These are phyloP conservation scores for Metallyticus violacea DNA, from an alignment of 2,888 invertebrate species.

Conservation along the genomic window DNA sequence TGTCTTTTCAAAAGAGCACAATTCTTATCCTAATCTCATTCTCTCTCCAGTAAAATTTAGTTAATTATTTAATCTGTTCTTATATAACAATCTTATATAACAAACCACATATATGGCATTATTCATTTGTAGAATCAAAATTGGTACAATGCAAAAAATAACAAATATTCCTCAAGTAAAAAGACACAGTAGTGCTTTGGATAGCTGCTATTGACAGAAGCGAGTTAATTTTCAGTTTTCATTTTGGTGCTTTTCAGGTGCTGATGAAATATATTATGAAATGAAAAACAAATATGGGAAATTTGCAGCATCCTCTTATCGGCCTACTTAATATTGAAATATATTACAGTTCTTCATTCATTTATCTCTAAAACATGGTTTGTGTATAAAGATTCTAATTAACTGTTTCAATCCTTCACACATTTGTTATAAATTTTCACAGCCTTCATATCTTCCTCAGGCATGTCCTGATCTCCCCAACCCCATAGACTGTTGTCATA, in stretches of 20 bases:
- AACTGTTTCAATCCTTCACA: neutral
- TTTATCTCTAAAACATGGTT: neutral
- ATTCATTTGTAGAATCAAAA: neutral
- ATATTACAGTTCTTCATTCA: neutral
- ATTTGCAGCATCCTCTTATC: neutral
- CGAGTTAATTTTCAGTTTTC: neutral
- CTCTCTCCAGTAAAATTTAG: neutral
- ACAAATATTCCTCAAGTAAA: neutral
- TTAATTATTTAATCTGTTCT: neutral
- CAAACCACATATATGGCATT: neutral
- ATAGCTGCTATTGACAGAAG: neutral
- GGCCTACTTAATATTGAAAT: neutral
- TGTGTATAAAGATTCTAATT: neutral
- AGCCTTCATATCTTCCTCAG: constrained; percentile 57
- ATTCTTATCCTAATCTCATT: neutral
- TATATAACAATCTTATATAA: neutral
- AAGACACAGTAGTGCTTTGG: neutral
- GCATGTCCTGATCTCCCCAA: constrained; percentile 78
- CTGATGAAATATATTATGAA: neutral
- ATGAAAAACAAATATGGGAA: neutral
- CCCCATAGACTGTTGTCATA: constrained; percentile 65
- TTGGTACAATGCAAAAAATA: no score
- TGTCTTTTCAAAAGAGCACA: neutral
- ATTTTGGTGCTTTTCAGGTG: neutral
- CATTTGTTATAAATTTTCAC: neutral